Evolutionary conservation across 2,113 vertebrate species (phyloP), one percentile per base, ranked within the genome.

Genomic region (Cariama cristata): DNA sequence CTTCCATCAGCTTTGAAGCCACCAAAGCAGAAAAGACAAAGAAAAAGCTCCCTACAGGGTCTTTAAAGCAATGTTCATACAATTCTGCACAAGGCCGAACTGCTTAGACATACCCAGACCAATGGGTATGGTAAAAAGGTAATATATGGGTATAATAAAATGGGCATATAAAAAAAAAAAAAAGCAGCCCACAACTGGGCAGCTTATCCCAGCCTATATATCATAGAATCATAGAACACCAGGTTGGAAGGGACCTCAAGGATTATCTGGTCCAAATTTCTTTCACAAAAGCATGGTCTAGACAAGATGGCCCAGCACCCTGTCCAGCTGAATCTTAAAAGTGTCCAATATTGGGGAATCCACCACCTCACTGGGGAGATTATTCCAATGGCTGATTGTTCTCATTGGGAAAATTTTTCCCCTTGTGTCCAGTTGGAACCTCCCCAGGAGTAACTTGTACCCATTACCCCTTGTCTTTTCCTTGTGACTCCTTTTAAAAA

Each of bases 351-450:
- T 1, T 77, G 40, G 16, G 24, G 45, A 76, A 28, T 26, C 22
- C 30, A 55, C 19, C 22, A 28, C 30, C 60, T 66, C 22, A 14
- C 38, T 53, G 30, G 27, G 50, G 32, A 42, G 32, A 12, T 42
- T 42, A 81, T 76, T 86, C 8, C 75, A 64, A 2, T 20, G 56
- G 28, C 27, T 58, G 22, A 53, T 4, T n/a, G 5, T 3, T 53
- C 24, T 35, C 18, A 32, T 0, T 14, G 38, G 27, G 66, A 59
- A 47, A 49, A 66, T 11, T 2, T 7, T 66, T 47, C 64, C 21
- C 42, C 7, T 59, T 66, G 28, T 66, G 50, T 42, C n/a, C 26
- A 33, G 0, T 0, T 23, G 15, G 45, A 45, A n/a, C 45, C 16
- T 47, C 28, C 9, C 38, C 30, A 12, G 38, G 33, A 73, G 30